Evolutionary conservation across 2,797 vertebrate genomes (phyloP).

Genomic region (Phaenicophaeus curvirostris): DNA sequence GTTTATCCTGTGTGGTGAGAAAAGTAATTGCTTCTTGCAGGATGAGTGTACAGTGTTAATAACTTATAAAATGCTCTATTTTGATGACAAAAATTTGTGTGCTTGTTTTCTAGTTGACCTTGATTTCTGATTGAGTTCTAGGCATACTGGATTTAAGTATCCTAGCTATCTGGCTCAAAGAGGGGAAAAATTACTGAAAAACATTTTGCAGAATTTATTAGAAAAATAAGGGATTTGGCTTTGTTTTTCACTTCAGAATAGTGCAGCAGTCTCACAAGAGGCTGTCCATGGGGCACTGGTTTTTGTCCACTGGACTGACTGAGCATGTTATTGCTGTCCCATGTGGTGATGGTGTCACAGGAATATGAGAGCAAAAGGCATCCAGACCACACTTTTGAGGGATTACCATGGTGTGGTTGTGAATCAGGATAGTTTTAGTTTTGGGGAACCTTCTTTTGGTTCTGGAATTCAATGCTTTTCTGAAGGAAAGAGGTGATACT

Average conservation of each 20-base stretch:
- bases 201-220: neutral
- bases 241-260: neutral
- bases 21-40: neutral
- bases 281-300: neutral
- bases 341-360: neutral
- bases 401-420: neutral
- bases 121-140: neutral
- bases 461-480: neutral
- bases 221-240: neutral
- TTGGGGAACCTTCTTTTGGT: neutral
- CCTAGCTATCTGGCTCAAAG: neutral
- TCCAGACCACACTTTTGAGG: neutral
- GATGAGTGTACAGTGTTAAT: neutral
- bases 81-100: neutral
- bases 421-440: neutral
- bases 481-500: neutral
- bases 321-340: neutral
- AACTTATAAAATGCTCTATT: neutral
- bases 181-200: neutral
- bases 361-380: neutral
- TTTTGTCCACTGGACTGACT: neutral
- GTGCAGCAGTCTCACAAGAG: neutral
- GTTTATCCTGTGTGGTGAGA: neutral
- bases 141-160: neutral
- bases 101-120: neutral